These are phyloP conservation scores for Anaspis maculata DNA, from an alignment of 2,888 invertebrate species.

Conservation along the genomic window DNA sequence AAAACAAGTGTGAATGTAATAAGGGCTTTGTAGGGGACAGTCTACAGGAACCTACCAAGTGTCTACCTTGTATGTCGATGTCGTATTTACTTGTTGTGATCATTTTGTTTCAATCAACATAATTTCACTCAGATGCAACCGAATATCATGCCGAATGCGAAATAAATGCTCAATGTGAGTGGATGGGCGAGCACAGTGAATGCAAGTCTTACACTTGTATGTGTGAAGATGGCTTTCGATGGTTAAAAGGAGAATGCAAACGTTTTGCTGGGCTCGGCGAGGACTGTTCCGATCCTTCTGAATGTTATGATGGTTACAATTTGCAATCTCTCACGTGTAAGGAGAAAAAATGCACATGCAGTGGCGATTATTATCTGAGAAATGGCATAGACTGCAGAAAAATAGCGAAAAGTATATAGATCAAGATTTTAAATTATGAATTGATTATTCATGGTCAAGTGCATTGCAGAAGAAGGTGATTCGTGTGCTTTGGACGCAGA, in stretches of 20 bases:
- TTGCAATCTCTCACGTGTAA: constrained; percentile 19
- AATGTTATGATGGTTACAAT: constrained; percentile 21
- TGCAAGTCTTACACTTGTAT: constrained; percentile 20
- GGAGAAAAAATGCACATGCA: constrained; percentile 18
- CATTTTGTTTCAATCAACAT: too few relatives aligned
- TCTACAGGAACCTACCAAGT: too few relatives aligned
- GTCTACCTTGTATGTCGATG: constrained; percentile 6
- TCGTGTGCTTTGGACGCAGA: constrained; percentile 22
- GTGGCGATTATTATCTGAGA: constrained; percentile 21
- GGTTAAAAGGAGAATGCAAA: constrained; percentile 24
- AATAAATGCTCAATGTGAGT: constrained; percentile 20
- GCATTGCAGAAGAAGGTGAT: constrained; percentile 4
- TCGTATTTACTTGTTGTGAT: too few relatives aligned
- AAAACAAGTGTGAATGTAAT: too few relatives aligned
- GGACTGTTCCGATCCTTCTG: constrained; percentile 11
- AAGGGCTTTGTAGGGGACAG: too few relatives aligned
- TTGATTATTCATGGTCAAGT: too few relatives aligned
- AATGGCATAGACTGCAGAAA: constrained; percentile 21
- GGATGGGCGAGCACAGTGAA: constrained; percentile 19
- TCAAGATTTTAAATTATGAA: too few relatives aligned
- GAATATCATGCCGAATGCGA: constrained; percentile 20
- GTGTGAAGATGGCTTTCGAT: constrained; percentile 19
- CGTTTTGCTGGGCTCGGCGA: constrained; percentile 18
- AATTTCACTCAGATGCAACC: constrained; percentile 17
- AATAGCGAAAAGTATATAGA: constrained; percentile 9